Percentiles rank a stretch among this genome's conserved stretches.
phyloP scores from a whole-genome alignment of 2,113 vertebrate genomes.

The Tretioscincus oriximinensis region DNA sequence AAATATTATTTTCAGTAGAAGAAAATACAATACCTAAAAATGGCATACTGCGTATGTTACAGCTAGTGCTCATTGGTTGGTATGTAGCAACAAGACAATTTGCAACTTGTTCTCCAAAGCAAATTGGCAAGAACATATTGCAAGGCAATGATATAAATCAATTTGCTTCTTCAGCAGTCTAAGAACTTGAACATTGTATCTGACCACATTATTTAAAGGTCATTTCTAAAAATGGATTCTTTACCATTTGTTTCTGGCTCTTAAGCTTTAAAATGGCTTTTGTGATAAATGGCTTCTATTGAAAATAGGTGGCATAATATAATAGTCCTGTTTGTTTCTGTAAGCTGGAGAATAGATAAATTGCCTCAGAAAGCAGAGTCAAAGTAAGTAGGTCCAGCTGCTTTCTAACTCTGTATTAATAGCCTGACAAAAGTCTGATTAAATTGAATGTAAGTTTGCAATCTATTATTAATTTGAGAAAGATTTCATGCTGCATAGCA shows the following conservation, averaged over 20 bases:
- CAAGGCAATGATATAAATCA: conserved; percentile 23
- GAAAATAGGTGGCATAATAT: not conserved
- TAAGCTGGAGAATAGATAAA: not conserved
- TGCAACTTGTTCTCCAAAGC: conserved; percentile 29
- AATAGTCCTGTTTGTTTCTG: conserved; percentile 8
- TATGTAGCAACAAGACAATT: not conserved
- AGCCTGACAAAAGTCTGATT: conserved; percentile 5
- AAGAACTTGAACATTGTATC: not conserved
- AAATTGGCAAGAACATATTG: not conserved
- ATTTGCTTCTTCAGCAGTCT: conserved; percentile 2
- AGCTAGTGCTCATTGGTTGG: conserved; percentile 9
- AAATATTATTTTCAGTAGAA: not conserved
- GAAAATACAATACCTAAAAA: not conserved
- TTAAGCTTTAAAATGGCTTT: conserved; percentile 21
- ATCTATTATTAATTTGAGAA: not conserved
- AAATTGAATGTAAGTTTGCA: not conserved
- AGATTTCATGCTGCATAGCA: not conserved
- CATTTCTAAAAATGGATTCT: not conserved
- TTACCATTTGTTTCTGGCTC: not conserved
- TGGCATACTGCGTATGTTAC: not conserved
- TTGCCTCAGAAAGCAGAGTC: conserved; percentile 5
- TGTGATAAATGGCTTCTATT: conserved; percentile 32
- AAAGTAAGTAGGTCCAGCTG: not conserved
- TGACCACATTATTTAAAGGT: not conserved
- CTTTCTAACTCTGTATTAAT: conserved; percentile 12